These are phyloP conservation scores for Numenius phaeopus DNA, from an alignment of 2,797 vertebrate species.

Conservation along the genomic window DNA sequence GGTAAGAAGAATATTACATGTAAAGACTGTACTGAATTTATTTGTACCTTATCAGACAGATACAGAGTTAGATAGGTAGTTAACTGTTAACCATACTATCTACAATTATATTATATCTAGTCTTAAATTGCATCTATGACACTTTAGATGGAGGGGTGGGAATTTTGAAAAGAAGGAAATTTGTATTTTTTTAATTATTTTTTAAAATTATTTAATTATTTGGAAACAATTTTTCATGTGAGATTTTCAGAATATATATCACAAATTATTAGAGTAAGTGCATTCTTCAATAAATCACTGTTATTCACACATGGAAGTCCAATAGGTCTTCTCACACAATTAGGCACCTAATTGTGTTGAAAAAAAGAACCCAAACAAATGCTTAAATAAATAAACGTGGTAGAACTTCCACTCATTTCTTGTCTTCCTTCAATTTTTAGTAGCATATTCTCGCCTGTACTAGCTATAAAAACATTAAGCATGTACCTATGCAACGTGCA, in stretches of 20 bases:
- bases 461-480: background rate
- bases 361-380: background rate
- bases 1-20: background rate
- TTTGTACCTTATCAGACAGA: background rate
- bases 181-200: background rate
- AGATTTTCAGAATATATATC: background rate
- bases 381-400: background rate
- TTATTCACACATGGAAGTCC: background rate
- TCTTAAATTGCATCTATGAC: background rate
- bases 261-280: background rate
- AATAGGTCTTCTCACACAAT: background rate
- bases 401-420: background rate
- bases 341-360: background rate
- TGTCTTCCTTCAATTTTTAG: background rate
- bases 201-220: no score
- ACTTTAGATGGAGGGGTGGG: fast-evolving
- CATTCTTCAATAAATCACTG: background rate
- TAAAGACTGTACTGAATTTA: background rate
- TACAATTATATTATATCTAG: background rate
- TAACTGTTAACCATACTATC: background rate
- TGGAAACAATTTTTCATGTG: background rate
- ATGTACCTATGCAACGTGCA: background rate
- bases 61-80: background rate
- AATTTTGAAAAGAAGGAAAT: background rate
- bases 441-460: background rate